Evolutionary conservation across 2,888 invertebrate genomes (phyloP), one percentile per base, ranked within the genome.

Genomic region (Rhingia campestris): DNA sequence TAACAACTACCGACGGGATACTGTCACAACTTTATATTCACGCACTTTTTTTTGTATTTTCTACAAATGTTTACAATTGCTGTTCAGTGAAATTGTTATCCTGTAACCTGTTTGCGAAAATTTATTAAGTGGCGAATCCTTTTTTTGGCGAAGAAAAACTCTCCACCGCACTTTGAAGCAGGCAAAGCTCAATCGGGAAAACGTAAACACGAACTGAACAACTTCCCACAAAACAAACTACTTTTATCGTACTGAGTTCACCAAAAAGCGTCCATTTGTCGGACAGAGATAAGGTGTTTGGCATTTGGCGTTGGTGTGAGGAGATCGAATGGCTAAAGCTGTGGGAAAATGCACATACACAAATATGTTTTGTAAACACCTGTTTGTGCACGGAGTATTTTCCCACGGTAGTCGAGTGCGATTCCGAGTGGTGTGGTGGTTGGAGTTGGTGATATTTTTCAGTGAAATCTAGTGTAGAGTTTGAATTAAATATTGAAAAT

Each of bases 161-260:
- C 33, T 43, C 32, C 6, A 81, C 70, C 47, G 12, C 4, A 59
- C 61, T 47, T 9, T 14, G 56, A 58, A 43, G 30, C 39, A 53
- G 54, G 53, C 69, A 79, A 81, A 79, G 77, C 51, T 82, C n/a
- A 72, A 82, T 72, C 74, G 86, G 81, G 86, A 87, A 88, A 88
- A 87, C 86, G 86, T 86, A 88, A 88, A 88, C 87, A 88, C 87
- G 87, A 88, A 89, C 89, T 89, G 89, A 87, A 82, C 86, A 81
- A 72, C 80, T 86, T 86, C 74, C 81, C 86, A 86, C 82, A 86
- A 86, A 87, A 86, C 86, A 87, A 88, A 88, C 87, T 86, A 87
- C 88, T 88, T 88, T 88, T 87, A 88, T 88, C 86, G 76, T 64
- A 74, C 30, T 67, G 74, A 53, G 56, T 84, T 74, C 80, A 51